Conservation (phyloP, 2,797 vertebrate species). For the Phataginus tricuspis region DNA sequence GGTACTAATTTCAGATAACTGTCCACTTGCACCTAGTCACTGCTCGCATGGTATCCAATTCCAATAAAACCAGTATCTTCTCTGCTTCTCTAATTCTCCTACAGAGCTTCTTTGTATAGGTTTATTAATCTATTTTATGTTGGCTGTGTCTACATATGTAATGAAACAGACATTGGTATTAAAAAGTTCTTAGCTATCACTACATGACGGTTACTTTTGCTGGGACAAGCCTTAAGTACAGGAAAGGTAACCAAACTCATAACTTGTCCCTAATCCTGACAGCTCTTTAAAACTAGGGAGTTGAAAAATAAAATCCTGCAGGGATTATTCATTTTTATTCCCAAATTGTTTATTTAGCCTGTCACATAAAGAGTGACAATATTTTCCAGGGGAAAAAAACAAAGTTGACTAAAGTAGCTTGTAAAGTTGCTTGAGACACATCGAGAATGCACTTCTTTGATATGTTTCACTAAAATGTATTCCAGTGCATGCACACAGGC, state of each 20-base stretch:
- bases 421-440: neutral
- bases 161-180: neutral
- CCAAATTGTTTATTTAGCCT: neutral
- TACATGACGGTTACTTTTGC: neutral
- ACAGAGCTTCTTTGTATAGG: neutral
- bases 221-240: neutral
- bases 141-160: neutral
- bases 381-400: slow-evolving; percentile 27
- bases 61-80: neutral
- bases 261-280: neutral
- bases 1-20: neutral
- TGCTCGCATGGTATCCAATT: neutral
- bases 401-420: neutral
- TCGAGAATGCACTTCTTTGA: neutral
- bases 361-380: neutral
- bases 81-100: neutral
- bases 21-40: neutral
- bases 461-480: neutral
- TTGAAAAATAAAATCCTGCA: slow-evolving; percentile 22
- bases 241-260: neutral
- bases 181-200: neutral
- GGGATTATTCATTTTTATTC: neutral
- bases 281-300: neutral
- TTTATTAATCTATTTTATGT: neutral
- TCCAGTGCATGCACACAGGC: neutral